Conservation (phyloP, 2,113 vertebrate genomes). For the Fregata magnificens region DNA sequence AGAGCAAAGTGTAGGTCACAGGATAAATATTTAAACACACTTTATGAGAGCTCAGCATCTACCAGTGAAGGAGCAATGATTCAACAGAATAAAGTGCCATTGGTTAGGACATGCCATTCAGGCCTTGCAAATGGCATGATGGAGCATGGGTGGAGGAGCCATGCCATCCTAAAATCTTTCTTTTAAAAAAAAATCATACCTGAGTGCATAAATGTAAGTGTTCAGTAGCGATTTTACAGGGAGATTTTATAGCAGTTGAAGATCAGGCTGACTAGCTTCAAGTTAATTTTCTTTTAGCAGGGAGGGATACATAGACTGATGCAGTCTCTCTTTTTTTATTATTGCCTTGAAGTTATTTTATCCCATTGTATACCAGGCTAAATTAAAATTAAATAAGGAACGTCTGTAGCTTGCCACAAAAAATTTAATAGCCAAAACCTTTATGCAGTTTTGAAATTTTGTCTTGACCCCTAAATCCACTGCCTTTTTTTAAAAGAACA, state of each 20-base stretch:
- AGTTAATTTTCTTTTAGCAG: neutral
- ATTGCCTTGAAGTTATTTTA: neutral
- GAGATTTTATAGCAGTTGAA: neutral
- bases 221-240: neutral
- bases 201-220: neutral
- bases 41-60: neutral
- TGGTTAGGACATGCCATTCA: neutral
- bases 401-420: neutral
- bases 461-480: neutral
- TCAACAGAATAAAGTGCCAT: neutral
- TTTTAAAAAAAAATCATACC: neutral
- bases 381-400: neutral
- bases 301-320: neutral
- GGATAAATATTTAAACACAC: conserved; percentile 10
- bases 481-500: neutral
- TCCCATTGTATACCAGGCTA: neutral
- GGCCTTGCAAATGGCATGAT: neutral
- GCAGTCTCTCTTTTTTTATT: neutral
- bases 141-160: neutral
- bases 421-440: neutral
- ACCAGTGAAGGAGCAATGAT: neutral
- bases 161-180: neutral
- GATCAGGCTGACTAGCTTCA: neutral
- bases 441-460: neutral
- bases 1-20: neutral